phyloP scores from a whole-genome alignment of 2,113 vertebrate genomes.

The Scophthalmus maximus region DNA sequence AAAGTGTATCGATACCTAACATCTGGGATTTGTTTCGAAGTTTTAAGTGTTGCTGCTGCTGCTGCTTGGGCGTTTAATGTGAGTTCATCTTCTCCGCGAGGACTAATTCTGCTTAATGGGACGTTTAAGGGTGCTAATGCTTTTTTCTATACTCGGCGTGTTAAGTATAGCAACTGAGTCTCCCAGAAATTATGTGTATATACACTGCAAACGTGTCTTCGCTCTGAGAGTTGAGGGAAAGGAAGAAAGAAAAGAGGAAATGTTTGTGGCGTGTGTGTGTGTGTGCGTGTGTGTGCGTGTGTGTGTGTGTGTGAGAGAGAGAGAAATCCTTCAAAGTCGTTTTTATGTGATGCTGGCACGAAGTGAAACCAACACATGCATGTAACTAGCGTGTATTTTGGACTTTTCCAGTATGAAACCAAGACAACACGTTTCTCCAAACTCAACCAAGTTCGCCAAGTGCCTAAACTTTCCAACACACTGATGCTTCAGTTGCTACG shows the following conservation, averaged over 20 bases:
- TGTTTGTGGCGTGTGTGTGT: too few relatives aligned
- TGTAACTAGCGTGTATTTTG: too few relatives aligned
- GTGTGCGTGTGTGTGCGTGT: too few relatives aligned
- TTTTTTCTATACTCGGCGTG: not conserved
- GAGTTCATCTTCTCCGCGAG: slow-evolving; percentile 1
- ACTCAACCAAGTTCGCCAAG: too few relatives aligned
- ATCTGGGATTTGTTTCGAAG: slow-evolving; percentile 14
- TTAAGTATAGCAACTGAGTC: not conserved
- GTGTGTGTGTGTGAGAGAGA: too few relatives aligned
- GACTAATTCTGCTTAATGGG: slow-evolving; percentile 39
- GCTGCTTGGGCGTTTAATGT: slow-evolving; percentile 25
- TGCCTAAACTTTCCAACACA: too few relatives aligned
- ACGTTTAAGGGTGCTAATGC: slow-evolving; percentile 13
- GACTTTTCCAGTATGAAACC: too few relatives aligned
- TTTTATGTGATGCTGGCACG: too few relatives aligned
- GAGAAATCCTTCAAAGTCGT: too few relatives aligned
- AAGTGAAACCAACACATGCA: not conserved
- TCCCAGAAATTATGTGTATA: not conserved
- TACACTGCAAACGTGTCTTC: not conserved
- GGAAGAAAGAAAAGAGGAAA: too few relatives aligned
- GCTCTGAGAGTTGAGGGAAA: not conserved
- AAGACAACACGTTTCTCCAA: too few relatives aligned
- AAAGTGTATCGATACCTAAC: slow-evolving; percentile 29
- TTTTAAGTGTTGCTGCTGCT: slow-evolving; percentile 23
- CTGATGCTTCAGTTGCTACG: too few relatives aligned